A percentile compares a stretch with the other conserved stretches of the same genome.
phyloP scores from a whole-genome alignment of 1,140 invertebrate genomes.

The Eupristina koningsbergeri region DNA sequence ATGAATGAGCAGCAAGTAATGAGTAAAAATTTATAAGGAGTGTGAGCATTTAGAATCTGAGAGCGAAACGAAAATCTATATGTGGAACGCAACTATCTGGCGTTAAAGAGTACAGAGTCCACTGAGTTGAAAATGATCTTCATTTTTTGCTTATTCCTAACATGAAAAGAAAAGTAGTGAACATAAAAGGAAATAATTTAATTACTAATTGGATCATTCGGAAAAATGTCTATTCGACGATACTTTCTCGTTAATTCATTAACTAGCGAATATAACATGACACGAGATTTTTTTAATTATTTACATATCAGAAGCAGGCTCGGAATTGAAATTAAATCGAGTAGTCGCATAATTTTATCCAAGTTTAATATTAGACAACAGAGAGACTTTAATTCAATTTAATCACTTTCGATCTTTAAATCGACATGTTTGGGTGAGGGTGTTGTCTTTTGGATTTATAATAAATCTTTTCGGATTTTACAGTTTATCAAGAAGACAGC shows the following conservation, averaged over 20 bases:
- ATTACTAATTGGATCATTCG: too few species aligned
- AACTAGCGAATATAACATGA: neutral
- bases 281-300: neutral
- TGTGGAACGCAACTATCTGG: slow-evolving; percentile 8
- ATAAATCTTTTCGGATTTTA: neutral
- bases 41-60: slow-evolving; percentile 13
- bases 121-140: slow-evolving; percentile 37
- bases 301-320: neutral
- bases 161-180: neutral
- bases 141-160: neutral
- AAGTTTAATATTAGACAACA: neutral
- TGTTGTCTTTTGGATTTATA: neutral
- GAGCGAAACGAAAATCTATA: slow-evolving; percentile 32
- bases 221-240: neutral
- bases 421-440: neutral
- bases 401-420: slow-evolving; percentile 25
- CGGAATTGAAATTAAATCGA: too few species aligned
- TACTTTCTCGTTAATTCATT: neutral
- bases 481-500: neutral
- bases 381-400: neutral
- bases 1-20: too few species aligned
- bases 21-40: neutral
- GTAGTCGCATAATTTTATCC: neutral
- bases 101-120: neutral
- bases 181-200: too few species aligned